Evolutionary conservation across 2,113 vertebrate genomes (phyloP), one percentile per base, ranked within the genome.

Genomic region (Chloropsis cyanopogon): DNA sequence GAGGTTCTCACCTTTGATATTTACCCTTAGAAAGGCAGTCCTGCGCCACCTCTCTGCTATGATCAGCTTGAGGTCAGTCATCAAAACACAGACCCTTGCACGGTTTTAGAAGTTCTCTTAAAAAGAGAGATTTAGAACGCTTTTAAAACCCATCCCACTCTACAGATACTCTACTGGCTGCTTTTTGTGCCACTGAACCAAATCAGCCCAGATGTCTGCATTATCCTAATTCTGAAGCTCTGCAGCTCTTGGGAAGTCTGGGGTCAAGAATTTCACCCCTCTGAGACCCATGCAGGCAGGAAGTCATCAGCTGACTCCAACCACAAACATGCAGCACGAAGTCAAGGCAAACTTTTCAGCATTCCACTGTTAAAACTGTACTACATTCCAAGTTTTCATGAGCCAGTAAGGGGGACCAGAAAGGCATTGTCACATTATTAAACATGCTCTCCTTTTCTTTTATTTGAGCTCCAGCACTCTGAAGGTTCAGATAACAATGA

Each of bases 281-380:
- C 78, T 16, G 6, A 95, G 92, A 84, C 57, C 44, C 46, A 66
- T 2, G 0, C 80, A 95, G 72, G 54, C 91, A 97, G 96, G 95
- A 97, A 97, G 78, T 86, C 18, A 10, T 95, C 86, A 88, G 82
- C 82, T 95, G 93, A 92, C 75, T 96, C 59, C 59, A 93, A 69
- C 52, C 82, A 92, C 77, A 97, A 94, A 93, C 75, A 93, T 6
- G 47, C 94, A 91, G 73, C 2, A 4, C 35, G 57, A 96, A 92
- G 80, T 85, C 66, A 96, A 88, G 78, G 77, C 82, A 88, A 91
- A 96, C 70, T 78, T 93, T 41, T 56, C 73, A 72, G 37, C 82
- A 88, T 96, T 93, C 86, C 75, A 86, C 70, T 88, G 57, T 57
- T 78, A 84, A 72, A 91, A 71, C 25, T 24, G 13, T 59, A 41